Evolutionary conservation across 2,797 vertebrate genomes (phyloP).

Genomic region (Enteromius paludinosus): DNA sequence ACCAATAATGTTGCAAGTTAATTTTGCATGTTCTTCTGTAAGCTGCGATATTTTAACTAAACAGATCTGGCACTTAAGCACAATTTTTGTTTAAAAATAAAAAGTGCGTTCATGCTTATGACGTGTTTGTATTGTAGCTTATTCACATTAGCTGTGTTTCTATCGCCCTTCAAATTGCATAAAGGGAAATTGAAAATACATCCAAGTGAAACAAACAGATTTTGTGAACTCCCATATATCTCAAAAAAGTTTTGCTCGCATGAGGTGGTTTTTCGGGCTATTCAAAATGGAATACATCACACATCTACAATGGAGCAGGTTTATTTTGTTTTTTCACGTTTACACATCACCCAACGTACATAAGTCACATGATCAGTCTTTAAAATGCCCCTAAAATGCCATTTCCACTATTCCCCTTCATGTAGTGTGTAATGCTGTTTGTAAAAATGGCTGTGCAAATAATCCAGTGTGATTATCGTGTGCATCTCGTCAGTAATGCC

Average conservation of each 20-base stretch:
- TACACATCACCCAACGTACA: neutral
- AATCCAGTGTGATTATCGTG: too few species aligned
- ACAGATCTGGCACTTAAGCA: neutral
- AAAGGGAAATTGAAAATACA: neutral
- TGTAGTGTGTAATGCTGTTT: neutral
- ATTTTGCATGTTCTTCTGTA: neutral
- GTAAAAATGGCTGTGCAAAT: too few species aligned
- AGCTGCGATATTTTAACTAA: neutral
- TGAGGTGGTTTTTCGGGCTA: neutral
- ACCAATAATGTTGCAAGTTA: neutral
- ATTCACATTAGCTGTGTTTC: neutral
- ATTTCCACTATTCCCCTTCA: neutral
- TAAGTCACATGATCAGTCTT: neutral
- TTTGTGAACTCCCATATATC: neutral
- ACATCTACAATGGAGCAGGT: neutral
- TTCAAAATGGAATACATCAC: neutral
- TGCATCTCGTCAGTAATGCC: too few species aligned
- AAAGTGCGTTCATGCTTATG: neutral
- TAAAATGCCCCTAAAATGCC: neutral
- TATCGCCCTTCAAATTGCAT: neutral
- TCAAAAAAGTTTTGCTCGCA: neutral
- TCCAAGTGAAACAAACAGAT: neutral
- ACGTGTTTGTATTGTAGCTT: neutral
- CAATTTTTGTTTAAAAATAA: too few species aligned
- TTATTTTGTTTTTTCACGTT: neutral